Conservation (phyloP, 2,113 vertebrate genomes). For the Calyptommatus sinebrachiatus region DNA sequence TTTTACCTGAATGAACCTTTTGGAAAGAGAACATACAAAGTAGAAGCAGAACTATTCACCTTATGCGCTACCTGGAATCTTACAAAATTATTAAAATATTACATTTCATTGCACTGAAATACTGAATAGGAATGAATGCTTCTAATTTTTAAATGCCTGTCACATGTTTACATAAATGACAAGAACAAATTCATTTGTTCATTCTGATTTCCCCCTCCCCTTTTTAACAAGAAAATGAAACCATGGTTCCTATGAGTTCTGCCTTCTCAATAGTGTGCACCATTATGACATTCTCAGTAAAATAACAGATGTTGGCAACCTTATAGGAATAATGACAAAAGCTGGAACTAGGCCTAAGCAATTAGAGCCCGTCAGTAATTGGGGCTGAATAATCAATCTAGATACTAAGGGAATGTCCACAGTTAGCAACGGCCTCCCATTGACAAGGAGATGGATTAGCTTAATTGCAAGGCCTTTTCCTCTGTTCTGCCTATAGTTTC, state of each 20-base stretch:
- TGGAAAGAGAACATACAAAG: background rate
- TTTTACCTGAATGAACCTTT: background rate
- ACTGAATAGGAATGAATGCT: background rate
- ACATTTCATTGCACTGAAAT: background rate
- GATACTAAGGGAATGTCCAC: constrained; percentile 1
- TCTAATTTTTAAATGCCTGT: background rate
- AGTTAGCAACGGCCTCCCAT: constrained; percentile 15
- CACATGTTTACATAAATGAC: background rate
- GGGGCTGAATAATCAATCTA: constrained; percentile 22
- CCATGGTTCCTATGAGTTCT: background rate
- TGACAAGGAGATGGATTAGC: constrained; percentile 9
- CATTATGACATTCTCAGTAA: constrained; percentile 6
- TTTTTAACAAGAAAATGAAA: background rate
- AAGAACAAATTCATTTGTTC: background rate
- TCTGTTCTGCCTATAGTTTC: constrained; percentile 1
- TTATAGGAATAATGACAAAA: constrained; percentile 13
- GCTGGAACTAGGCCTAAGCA: constrained; percentile 12
- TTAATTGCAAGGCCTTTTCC: background rate
- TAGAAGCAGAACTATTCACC: background rate
- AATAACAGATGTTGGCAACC: constrained; percentile 12
- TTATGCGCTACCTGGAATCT: background rate
- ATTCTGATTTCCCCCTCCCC: background rate
- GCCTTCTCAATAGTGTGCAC: background rate
- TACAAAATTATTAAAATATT: background rate
- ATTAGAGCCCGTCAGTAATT: constrained; percentile 25